Conservation (phyloP, 2,113 vertebrate genomes). For the Pedetes capensis region DNA sequence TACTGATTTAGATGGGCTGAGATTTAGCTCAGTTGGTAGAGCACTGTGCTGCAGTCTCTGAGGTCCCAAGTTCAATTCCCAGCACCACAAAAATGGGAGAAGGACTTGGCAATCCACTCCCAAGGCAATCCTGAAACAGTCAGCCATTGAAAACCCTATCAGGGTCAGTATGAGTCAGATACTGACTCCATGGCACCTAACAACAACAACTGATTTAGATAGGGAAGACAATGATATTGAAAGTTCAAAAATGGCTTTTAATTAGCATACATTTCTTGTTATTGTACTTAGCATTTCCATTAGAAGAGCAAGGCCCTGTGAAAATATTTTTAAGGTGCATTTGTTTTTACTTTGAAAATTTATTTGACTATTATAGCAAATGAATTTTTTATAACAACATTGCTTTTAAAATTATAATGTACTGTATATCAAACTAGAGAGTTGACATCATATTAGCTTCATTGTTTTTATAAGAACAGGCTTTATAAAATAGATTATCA, state of each 20-base stretch:
- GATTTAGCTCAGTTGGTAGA: no score
- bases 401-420: slow-evolving; percentile 53
- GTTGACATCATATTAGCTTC: not conserved
- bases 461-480: not conserved
- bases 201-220: slow-evolving; percentile 21
- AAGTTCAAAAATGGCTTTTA: slow-evolving; percentile 57
- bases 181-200: no score
- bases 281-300: slow-evolving; percentile 48
- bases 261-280: slow-evolving; percentile 3
- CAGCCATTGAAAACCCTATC: no score
- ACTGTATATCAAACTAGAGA: not conserved
- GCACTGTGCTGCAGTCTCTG: no score
- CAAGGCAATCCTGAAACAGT: no score
- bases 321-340: slow-evolving; percentile 51
- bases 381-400: slow-evolving; percentile 53
- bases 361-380: slow-evolving; percentile 45
- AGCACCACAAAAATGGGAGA: no score
- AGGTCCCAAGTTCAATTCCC: no score
- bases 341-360: slow-evolving; percentile 47
- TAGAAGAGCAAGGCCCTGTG: slow-evolving; percentile 8
- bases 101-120: no score
- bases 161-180: no score
- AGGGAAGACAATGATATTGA: slow-evolving; percentile 36
- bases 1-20: slow-evolving; percentile 8
- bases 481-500: not conserved